Evolutionary conservation across 2,113 vertebrate genomes (phyloP), one percentile per base, ranked within the genome.

Genomic region (Microcebus griseorufus): DNA sequence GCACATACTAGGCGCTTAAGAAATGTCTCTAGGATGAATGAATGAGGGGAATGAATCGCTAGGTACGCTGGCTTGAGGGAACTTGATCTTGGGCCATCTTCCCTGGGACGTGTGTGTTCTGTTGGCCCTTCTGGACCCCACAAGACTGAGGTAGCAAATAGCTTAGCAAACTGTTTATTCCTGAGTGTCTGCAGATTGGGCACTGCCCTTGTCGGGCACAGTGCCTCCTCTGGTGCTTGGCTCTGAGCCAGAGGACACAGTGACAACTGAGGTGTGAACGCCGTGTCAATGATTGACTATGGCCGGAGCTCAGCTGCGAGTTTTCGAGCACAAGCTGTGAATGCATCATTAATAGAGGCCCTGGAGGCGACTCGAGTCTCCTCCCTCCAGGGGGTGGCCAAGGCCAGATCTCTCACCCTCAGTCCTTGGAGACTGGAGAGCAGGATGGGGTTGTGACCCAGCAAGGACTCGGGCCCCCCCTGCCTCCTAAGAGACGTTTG

Each of bases 231-330:
- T 84, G 65, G 82, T 0, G 0, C 67, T 53, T 29, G 80, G 51
- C 94, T 92, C 42, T 64, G 90, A 93, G 90, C 88, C 95, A 90
- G 90, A 95, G 90, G 88, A 94, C 90, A 53, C 9, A 2, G 96
- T 58, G 78, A 53, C 79, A 86, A 88, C 48, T 45, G 69, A 97
- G 87, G 95, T 82, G 83, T 95, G 96, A 97, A 91, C 0, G 1
- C 14, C 16, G 0, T 34, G 92, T 94, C 88, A 95, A 97, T 97
- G 87, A 98, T 92, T 97, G 75, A 97, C 97, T 37, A 53, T 39
- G 14, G 16, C 51, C 6, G 0, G 5, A 1, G 1, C 53, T 22
- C 8, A 27, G 32, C 84, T 72, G 84, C 93, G 25, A 67, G 73
- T 88, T 96, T 93, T 39, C 73, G 64, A 69, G 53, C n/a, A 53